Evolutionary conservation across 2,797 vertebrate genomes (phyloP).

Genomic region (Mus spretus): DNA sequence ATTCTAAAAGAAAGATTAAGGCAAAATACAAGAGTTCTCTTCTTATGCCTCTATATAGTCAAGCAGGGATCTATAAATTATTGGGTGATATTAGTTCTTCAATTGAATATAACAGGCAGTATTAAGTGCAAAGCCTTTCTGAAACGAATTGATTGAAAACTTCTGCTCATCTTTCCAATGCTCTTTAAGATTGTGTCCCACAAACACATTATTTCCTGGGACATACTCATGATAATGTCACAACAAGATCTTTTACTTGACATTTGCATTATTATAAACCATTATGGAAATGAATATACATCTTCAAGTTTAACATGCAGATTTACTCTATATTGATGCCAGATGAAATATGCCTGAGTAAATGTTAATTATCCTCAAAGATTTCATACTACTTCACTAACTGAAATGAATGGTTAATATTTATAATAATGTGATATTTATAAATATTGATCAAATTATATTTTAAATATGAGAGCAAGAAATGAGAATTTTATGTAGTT

Average conservation of each 20-base stretch:
- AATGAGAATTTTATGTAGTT: background rate
- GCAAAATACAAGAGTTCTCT: background rate
- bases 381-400: background rate
- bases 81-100: background rate
- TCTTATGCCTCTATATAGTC: background rate
- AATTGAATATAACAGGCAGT: background rate
- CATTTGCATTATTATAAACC: background rate
- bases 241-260: background rate
- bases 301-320: background rate
- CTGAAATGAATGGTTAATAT: background rate
- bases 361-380: background rate
- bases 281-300: background rate
- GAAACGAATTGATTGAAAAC: background rate
- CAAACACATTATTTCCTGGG: background rate
- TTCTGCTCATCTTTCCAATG: background rate
- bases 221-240: background rate
- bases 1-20: background rate
- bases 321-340: background rate
- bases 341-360: background rate
- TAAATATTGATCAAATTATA: background rate
- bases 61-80: background rate
- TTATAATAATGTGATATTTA: background rate
- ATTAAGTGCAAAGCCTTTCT: background rate
- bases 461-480: background rate
- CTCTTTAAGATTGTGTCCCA: accelerated